A percentile compares a stretch with the other conserved stretches of the same genome.
Evolutionary conservation across 2,797 vertebrate genomes (phyloP).

Genomic region (Scyliorhinus canicula): DNA sequence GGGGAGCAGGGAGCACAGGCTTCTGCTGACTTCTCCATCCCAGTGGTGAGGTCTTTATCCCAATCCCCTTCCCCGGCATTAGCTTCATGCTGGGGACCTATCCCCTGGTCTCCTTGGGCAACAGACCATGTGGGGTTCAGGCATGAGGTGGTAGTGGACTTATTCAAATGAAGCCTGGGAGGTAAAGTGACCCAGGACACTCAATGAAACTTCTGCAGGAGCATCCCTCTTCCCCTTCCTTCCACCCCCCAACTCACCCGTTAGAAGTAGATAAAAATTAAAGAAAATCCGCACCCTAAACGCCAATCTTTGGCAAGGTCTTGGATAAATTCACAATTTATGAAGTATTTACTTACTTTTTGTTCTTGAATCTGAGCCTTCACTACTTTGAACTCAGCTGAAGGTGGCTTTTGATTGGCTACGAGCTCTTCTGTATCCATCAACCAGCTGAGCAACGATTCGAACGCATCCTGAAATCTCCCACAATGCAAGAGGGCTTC

Average conservation of each 20-base stretch:
- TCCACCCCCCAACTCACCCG: not conserved
- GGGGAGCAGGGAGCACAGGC: not conserved
- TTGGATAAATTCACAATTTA: not conserved
- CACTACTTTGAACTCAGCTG: constrained; percentile 96
- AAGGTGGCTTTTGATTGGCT: constrained; percentile 89
- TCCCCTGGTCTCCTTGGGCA: not conserved
- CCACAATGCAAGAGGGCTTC: constrained; percentile 94
- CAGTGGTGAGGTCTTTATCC: not conserved
- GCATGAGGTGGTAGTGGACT: not conserved
- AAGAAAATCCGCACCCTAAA: too few species aligned
- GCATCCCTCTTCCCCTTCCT: not conserved
- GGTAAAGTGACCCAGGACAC: not conserved
- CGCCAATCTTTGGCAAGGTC: too few species aligned
- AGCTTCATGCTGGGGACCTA: not conserved
- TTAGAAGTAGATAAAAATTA: not conserved
- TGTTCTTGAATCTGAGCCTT: constrained; percentile 99
- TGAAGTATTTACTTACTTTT: constrained; percentile 67
- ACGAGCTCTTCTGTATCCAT: constrained; percentile 93
- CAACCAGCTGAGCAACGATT: constrained; percentile 95
- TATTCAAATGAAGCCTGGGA: not conserved
- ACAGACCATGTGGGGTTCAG: not conserved
- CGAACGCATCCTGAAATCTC: constrained; percentile 92
- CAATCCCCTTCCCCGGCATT: too few species aligned
- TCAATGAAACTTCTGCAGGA: not conserved
- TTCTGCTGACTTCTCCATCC: not conserved